These are phyloP conservation scores for Hemiscyllium ocellatum DNA, from an alignment of 2,113 vertebrate genomes.

Conservation along the genomic window DNA sequence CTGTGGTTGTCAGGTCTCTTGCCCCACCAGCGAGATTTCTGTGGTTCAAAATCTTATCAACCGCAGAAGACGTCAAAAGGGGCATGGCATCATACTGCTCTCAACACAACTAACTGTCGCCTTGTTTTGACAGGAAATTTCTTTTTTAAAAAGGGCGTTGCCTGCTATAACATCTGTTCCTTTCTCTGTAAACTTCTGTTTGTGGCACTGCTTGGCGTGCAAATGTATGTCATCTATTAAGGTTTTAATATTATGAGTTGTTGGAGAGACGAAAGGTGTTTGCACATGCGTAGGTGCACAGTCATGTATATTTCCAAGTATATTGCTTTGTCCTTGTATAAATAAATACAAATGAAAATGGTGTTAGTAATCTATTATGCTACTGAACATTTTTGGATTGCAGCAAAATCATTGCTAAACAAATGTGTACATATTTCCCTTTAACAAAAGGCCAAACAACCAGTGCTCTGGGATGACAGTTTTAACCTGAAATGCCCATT, in stretches of 20 bases:
- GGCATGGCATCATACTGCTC: background rate
- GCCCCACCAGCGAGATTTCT: background rate
- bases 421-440: background rate
- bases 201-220: background rate
- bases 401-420: background rate
- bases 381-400: background rate
- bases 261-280: background rate
- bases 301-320: background rate
- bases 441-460: background rate
- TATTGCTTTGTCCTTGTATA: background rate
- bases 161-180: background rate
- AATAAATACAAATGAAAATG: background rate
- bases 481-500: background rate
- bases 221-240: background rate
- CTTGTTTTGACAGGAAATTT: slow-evolving; percentile 17
- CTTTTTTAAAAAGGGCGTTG: background rate
- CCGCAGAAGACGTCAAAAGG: background rate
- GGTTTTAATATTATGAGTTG: background rate
- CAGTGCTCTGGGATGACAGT: no score
- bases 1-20: background rate
- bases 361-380: background rate
- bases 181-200: background rate
- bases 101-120: background rate
- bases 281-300: background rate
- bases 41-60: background rate